Base-by-base conservation (phyloP, 2,797 vertebrate genomes). In the Epinephelus malabaricus region DNA sequence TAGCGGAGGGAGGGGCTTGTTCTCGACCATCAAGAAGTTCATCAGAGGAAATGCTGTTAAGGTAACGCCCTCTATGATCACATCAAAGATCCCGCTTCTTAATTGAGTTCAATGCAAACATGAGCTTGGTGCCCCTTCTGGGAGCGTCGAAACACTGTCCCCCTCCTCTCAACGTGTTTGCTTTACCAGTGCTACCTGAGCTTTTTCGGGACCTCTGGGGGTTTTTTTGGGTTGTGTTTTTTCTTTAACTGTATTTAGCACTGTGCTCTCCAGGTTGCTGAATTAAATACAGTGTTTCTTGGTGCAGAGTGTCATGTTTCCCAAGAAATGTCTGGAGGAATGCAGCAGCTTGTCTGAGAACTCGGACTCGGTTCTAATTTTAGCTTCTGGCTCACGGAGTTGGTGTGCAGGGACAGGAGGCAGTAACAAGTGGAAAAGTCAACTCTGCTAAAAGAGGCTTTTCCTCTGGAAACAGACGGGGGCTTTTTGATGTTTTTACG, bases 1-100 rank as follows among this genome's bases (percentile, higher is more conserved):
- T 1, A 96, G 95, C 15, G 95, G 96, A 79, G 96, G 96, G 50
- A 97, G 96, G 0, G 96, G 97, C 83, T 93, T 99, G 83, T 92
- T 99, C 88, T 98, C 98, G 1, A 98, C 98, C 30, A 98, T 99
- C 93, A 99, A 99, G 90, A 98, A 98, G 88, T 97, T 98, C 79
- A 99, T 99, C 82, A 97, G 97, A 94, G 98, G 97, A 91, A 98
- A 96, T 93, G 96, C 98, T 63, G 94, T 97, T 73, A 99, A 99
- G 97, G 98, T 99, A 96, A 68, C 34, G 11, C 70, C 67, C 38
- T 70, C 3, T 25, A 2, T 43, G 17, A 69, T 77, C 21, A 18
- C 46, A 69, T 61, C n/a, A 54, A 30, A 15, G 1, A 18, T 18
- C 13, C 30, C 45, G 21, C 7, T 17, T 67, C 61, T 12, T 46